These are phyloP conservation scores for Talpa occidentalis DNA, from an alignment of 2,113 vertebrate genomes.

Conservation along the genomic window DNA sequence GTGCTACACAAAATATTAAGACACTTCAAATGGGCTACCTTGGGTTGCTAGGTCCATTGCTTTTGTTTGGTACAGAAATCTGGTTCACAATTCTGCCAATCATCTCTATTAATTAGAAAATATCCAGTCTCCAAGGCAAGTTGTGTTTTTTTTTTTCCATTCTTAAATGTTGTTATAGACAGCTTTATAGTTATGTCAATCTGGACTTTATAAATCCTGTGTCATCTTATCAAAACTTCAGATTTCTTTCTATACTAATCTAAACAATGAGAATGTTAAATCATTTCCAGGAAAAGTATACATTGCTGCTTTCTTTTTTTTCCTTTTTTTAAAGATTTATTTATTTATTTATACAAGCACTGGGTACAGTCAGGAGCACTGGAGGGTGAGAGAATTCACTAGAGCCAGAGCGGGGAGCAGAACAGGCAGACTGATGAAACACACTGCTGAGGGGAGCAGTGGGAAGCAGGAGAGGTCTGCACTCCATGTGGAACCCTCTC, in stretches of 20 bases:
- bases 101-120: constrained; percentile 36
- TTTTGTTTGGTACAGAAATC: constrained; percentile 22
- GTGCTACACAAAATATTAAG: background rate
- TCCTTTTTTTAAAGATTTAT: too few relatives aligned
- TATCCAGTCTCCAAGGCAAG: background rate
- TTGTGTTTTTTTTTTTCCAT: background rate
- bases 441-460: too few relatives aligned
- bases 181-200: background rate
- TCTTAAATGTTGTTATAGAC: background rate
- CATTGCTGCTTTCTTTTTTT: background rate
- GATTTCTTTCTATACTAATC: background rate
- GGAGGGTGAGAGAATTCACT: too few relatives aligned
- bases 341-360: too few relatives aligned
- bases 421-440: too few relatives aligned
- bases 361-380: too few relatives aligned
- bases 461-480: too few relatives aligned
- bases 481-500: too few relatives aligned
- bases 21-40: background rate
- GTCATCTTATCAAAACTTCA: background rate
- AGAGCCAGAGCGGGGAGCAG: too few relatives aligned
- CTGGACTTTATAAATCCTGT: background rate
- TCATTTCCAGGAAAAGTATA: background rate
- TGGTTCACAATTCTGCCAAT: background rate
- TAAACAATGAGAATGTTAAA: constrained; percentile 1
- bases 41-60: background rate